Base-by-base conservation (phyloP, 2,888 invertebrate species). In the Muschampia plurimacula region DNA sequence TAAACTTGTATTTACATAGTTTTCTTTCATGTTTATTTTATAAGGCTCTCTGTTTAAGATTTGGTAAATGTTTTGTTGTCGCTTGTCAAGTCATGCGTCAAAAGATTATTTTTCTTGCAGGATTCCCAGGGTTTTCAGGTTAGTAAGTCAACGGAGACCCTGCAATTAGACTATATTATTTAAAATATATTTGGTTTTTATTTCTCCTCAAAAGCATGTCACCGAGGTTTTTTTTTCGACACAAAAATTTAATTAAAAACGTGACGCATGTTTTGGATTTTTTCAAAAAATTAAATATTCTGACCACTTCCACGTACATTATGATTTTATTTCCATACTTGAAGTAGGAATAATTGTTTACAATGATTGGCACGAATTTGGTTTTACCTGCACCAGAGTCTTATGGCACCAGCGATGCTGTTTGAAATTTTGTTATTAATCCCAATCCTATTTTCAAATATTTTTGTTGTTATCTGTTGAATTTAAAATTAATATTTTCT, bases 71-170 rank as follows among this genome's bases (percentile, higher is more conserved):
- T 72, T 72, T 36, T 57, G 10, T 39, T 78, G 78, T 79, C 75
- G 77, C 69, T 73, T 74, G 77, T 75, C 82, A 83, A 82, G 81
- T 22, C 22, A 86, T 82, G 84, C 86, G 84, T 87, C 83, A 89
- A 83, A 80, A 78, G 83, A 83, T 83, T 82, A 84, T 90, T 92
- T 89, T 91, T 87, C 88, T 94, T 94, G 78, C 94, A 95, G 94
- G 94, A 86, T 94, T 94, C 82, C 94, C 94, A 83, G 94, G 94
- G 84, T 94, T 94, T 89, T 94, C 94, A 93, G 94, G 94, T 94
- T 84, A 94, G 94, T 94, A 83, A 78, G 69, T 39, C 66, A 41
- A 36, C 63, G 67, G 44, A 65, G 73, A 69, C 74, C 73, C 73
- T 69, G 75, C 69, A 55, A 32, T 72, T 8, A 44, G 67, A 52